Evolutionary conservation across 2,888 invertebrate genomes (phyloP).

Genomic region (Dioctria linearis): DNA sequence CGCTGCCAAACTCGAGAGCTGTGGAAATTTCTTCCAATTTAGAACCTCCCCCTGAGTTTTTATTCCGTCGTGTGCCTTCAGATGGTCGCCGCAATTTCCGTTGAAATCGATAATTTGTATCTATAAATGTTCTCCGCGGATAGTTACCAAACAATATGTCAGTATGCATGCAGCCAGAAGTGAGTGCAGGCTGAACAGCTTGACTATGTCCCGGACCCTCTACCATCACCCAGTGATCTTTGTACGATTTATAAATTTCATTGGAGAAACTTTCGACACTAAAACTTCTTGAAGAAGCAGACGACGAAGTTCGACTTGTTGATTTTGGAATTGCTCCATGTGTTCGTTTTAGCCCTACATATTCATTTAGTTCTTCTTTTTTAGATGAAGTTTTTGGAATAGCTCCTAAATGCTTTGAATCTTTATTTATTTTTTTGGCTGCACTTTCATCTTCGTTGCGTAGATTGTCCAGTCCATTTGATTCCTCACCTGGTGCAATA

Average conservation of each 20-base stretch:
- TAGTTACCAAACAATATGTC: conserved; percentile 59
- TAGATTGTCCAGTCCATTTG: background rate
- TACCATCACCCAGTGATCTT: conserved; percentile 69
- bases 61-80: conserved; percentile 48
- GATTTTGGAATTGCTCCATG: conserved; percentile 80
- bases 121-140: conserved; percentile 63
- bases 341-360: conserved; percentile 74
- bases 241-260: conserved; percentile 67
- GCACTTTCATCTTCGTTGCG: conserved; percentile 21
- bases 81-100: conserved; percentile 75
- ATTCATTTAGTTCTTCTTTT: conserved; percentile 67
- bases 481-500: conserved; percentile 26
- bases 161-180: conserved; percentile 27
- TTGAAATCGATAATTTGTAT: conserved; percentile 63
- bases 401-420: conserved; percentile 61
- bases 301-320: conserved; percentile 75
- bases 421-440: conserved; percentile 39
- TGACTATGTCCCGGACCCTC: conserved; percentile 63
- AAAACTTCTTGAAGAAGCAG: conserved; percentile 75
- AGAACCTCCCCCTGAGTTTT: conserved; percentile 13
- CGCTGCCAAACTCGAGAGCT: conserved; percentile 51
- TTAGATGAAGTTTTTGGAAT: conserved; percentile 69
- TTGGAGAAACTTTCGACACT: conserved; percentile 73
- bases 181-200: conserved; percentile 6
- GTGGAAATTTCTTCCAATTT: conserved; percentile 53